A percentile compares a stretch with the other conserved stretches of the same genome.
Conservation (phyloP, 2,113 vertebrate genomes). For the Xiphias gladius region DNA sequence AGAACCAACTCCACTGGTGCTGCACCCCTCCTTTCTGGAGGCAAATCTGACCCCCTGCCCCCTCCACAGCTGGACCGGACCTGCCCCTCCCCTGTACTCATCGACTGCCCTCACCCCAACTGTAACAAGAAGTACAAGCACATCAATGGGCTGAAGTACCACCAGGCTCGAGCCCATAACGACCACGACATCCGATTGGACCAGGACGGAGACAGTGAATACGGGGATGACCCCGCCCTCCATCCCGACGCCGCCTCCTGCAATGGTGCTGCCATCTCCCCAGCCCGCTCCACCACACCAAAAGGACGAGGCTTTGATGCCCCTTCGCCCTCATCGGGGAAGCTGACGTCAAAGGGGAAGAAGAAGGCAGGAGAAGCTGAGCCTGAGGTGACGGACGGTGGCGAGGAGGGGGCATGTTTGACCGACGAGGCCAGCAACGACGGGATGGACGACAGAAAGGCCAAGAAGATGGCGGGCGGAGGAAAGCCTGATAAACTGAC, state of each 20-base stretch:
- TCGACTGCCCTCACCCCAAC: slow-evolving; percentile 97
- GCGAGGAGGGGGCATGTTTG: slow-evolving; percentile 90
- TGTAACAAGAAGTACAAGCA: slow-evolving; percentile 99
- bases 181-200: slow-evolving; percentile 93
- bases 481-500: slow-evolving; percentile 89
- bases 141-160: slow-evolving; percentile 97
- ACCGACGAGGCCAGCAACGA: slow-evolving; percentile 93
- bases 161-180: slow-evolving; percentile 95
- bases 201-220: slow-evolving; percentile 93
- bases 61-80: slow-evolving; percentile 86
- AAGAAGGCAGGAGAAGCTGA: slow-evolving; percentile 92
- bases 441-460: slow-evolving; percentile 92
- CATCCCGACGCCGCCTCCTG: slow-evolving; percentile 88
- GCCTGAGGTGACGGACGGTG: slow-evolving; percentile 87
- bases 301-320: slow-evolving; percentile 93
- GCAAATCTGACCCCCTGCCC: slow-evolving; percentile 85
- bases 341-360: slow-evolving; percentile 89
- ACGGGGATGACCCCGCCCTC: slow-evolving; percentile 89
- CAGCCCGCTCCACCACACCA: slow-evolving; percentile 91
- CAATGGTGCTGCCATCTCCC: slow-evolving; percentile 91
- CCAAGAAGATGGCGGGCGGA: slow-evolving; percentile 84
- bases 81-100: slow-evolving; percentile 95
- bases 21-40: slow-evolving; percentile 57
- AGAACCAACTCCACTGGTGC: slow-evolving; percentile 88
- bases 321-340: slow-evolving; percentile 89